phyloP scores from a whole-genome alignment of 1,140 invertebrate species.

The Neodiprion virginianus region DNA sequence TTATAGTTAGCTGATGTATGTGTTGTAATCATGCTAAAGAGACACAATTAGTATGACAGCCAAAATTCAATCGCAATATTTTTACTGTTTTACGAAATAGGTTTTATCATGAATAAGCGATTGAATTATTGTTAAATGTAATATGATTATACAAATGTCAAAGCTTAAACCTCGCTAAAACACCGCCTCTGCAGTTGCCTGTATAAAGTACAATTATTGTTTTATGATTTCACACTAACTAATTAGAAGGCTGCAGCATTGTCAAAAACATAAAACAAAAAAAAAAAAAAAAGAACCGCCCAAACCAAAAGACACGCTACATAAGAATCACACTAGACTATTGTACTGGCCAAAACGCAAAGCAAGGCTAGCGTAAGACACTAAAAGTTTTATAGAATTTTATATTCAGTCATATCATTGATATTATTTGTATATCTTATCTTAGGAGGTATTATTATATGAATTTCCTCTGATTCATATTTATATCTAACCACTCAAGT shows the following conservation, averaged over 20 bases:
- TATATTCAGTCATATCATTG: not conserved
- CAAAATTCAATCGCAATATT: not conserved
- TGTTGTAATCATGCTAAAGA: not conserved
- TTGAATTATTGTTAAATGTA: slow-evolving; percentile 46
- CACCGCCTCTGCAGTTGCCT: slow-evolving; percentile 48
- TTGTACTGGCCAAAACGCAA: not conserved
- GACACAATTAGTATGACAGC: too few species aligned
- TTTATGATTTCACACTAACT: not conserved
- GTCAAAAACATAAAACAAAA: not conserved
- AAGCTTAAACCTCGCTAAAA: slow-evolving; percentile 53
- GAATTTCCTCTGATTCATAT: too few species aligned
- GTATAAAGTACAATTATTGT: slow-evolving; percentile 36
- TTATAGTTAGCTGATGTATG: not conserved
- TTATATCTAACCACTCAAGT: too few species aligned
- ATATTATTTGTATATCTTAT: not conserved
- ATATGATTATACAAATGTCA: slow-evolving; percentile 37
- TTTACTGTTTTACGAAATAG: slow-evolving; percentile 1
- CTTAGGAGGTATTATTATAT: too few species aligned
- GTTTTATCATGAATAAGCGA: slow-evolving; percentile 51
- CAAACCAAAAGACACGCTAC: not conserved
- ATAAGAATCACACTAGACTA: slow-evolving; percentile 3
- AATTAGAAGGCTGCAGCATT: not conserved
- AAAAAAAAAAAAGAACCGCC: not conserved
- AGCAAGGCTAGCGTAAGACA: not conserved
- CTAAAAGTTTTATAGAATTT: not conserved